Evolutionary conservation across 2,797 vertebrate genomes (phyloP).

Genomic region (Huso huso): DNA sequence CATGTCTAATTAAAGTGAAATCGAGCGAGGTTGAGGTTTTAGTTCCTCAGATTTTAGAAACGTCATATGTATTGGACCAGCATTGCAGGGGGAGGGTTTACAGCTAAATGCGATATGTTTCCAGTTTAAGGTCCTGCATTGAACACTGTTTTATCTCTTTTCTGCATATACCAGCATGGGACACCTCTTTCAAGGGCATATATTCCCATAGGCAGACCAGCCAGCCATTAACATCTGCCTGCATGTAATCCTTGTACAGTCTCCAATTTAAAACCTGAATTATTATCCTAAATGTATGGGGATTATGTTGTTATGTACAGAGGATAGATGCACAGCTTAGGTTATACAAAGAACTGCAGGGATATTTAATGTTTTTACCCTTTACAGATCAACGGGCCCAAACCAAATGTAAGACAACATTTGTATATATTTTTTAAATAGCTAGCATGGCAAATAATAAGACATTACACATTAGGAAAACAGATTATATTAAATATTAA

Average conservation of each 20-base stretch:
- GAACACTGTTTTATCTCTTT: neutral
- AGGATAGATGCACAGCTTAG: neutral
- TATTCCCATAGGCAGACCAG: constrained; percentile 5
- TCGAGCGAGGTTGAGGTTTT: constrained; percentile 13
- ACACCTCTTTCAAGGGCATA: constrained; percentile 12
- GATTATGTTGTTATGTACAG: neutral
- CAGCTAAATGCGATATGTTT: neutral
- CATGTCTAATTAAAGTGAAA: too few species aligned
- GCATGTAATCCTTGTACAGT: constrained; percentile 10
- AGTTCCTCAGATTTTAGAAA: neutral
- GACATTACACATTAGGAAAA: too few species aligned
- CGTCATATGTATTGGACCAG: neutral
- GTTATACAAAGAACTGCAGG: neutral
- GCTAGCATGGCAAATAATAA: too few species aligned
- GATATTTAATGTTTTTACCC: neutral
- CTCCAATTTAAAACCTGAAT: neutral
- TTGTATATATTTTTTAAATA: too few species aligned
- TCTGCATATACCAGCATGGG: neutral
- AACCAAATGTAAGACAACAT: too few species aligned
- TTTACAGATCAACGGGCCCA: neutral
- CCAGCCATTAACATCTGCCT: constrained; percentile 7
- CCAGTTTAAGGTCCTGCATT: neutral
- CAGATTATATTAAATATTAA: too few species aligned
- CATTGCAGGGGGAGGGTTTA: neutral
- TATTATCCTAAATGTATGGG: neutral